Base-by-base conservation (phyloP, 2,113 vertebrate species). In the Camelus dromedarius region DNA sequence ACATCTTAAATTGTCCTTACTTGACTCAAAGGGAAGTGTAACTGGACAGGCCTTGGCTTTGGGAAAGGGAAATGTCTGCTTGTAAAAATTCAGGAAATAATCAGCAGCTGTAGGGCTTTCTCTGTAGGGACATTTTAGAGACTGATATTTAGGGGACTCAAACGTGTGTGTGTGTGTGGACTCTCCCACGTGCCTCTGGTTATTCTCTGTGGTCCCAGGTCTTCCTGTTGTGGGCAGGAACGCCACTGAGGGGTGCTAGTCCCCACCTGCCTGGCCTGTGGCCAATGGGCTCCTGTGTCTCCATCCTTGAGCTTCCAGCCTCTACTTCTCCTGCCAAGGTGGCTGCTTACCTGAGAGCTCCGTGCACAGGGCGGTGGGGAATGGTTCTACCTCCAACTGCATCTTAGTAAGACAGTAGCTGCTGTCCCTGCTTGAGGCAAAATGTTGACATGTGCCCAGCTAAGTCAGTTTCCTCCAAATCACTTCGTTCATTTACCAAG, bases 1-100 rank as follows among this genome's bases (percentile, higher is more conserved):
- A 72, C 85, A 83, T 66, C 67, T 96, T 81, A 28, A 73, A 95
- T 52, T 82, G 46, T 82, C 85, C 94, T 76, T 58, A 77, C 11
- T 46, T 76, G 50, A 86, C 56, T 70, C 56, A 75, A 54, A 72
- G 58, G 73, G 79, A 94, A 95, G 95, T 56, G 42, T 73, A 90
- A 69, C 16, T 67, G 72, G 4, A 46, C 20, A 6, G 66, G 66
- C 28, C 35, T 87, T 24, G 75, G 30, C 54, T 73, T 82, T 58
- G 88, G 58, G 42, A 84, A 91, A 90, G 50, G 50, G 58, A 89
- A 89, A 86, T 0, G 6, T 22, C 16, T 4, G 42, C 35, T 28
- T 22, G 1, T 58, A 52, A 84, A 64, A 95, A 54, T 46, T 69
- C 4, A 22, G 6, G 52, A 46, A 67, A 91, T 58, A 90, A 67